These are phyloP conservation scores for Sipha maydis DNA, from an alignment of 2,888 invertebrate species.

Conservation along the genomic window DNA sequence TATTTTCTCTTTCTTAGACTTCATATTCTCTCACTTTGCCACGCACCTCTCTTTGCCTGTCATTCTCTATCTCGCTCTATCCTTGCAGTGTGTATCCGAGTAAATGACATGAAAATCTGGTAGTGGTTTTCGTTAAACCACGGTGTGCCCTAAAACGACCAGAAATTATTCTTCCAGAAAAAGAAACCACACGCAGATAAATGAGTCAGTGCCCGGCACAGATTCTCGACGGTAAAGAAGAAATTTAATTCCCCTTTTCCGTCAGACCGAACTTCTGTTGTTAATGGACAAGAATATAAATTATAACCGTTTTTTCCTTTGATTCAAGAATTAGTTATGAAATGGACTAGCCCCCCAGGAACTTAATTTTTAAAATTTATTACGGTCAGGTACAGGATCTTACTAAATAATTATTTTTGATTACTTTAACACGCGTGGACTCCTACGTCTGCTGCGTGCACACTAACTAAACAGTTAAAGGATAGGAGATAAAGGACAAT, in stretches of 20 bases:
- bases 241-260: conserved; percentile 39
- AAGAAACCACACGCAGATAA: conserved; percentile 55
- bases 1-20: neutral
- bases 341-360: neutral
- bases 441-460: neutral
- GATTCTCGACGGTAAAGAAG: conserved; percentile 47
- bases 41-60: neutral
- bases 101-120: conserved; percentile 56
- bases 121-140: conserved; percentile 46
- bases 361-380: conserved; percentile 39
- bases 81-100: conserved; percentile 17
- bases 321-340: neutral
- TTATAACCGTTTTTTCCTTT: conserved; percentile 43
- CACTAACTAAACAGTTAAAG: neutral
- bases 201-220: conserved; percentile 53
- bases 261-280: conserved; percentile 48
- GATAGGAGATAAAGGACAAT: neutral
- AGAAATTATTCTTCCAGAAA: conserved; percentile 61
- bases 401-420: conserved; percentile 51
- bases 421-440: neutral
- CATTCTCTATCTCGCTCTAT: neutral
- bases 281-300: conserved; percentile 60
- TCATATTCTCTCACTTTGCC: neutral
- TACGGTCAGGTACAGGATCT: conserved; percentile 2
- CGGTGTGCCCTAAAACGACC: conserved; percentile 44